These are phyloP conservation scores for Apocrypta bakeri DNA, from an alignment of 1,140 invertebrate genomes.

Conservation along the genomic window DNA sequence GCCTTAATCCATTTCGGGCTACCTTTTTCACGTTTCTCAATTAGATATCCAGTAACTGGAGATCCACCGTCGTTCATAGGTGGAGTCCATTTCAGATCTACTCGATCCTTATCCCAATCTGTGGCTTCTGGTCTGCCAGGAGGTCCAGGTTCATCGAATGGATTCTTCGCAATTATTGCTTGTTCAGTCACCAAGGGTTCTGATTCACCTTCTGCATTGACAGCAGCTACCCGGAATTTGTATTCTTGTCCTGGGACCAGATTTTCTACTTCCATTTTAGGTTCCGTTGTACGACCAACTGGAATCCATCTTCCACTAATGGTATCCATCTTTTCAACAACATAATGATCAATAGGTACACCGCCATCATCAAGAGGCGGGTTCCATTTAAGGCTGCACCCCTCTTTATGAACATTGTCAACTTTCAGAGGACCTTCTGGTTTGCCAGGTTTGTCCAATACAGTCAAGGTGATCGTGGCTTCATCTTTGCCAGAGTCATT, in stretches of 20 bases:
- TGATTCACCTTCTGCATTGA: constrained; percentile 96
- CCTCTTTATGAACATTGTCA: constrained; percentile 94
- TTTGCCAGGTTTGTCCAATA: constrained; percentile 90
- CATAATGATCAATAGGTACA: constrained; percentile 91
- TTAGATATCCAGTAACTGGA: constrained; percentile 93
- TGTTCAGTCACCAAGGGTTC: constrained; percentile 92
- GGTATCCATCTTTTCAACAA: constrained; percentile 93
- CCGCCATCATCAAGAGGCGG: constrained; percentile 94
- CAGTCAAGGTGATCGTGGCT: constrained; percentile 89
- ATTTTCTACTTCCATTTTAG: constrained; percentile 89
- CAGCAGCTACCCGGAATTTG: constrained; percentile 96
- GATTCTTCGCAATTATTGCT: constrained; percentile 97
- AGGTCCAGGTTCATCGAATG: constrained; percentile 94
- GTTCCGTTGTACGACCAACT: constrained; percentile 85
- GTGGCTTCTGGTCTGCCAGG: constrained; percentile 91
- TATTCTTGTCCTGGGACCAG: constrained; percentile 94
- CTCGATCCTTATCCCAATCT: constrained; percentile 96
- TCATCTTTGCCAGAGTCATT: constrained; percentile 94
- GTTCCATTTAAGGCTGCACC: constrained; percentile 95
- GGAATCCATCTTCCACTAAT: constrained; percentile 90
- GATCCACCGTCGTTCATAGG: constrained; percentile 93
- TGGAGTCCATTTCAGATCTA: constrained; percentile 93
- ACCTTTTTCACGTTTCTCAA: constrained; percentile 95
- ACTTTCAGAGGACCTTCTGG: constrained; percentile 95
- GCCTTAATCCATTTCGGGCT: constrained; percentile 89